phyloP scores from a whole-genome alignment of 2,888 invertebrate species.

The Cosmorhoe ocellata region DNA sequence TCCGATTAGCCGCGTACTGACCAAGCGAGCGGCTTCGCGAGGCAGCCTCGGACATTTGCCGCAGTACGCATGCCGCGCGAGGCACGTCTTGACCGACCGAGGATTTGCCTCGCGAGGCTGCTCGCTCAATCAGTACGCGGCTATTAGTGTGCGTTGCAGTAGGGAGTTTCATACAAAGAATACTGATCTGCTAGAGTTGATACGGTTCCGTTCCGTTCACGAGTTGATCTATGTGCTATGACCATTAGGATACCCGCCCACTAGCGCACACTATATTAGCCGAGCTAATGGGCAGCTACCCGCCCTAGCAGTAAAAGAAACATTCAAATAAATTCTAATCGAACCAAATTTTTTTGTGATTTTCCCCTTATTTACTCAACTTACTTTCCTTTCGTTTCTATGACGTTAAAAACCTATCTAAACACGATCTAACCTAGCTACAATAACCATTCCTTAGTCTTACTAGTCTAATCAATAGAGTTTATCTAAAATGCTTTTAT shows the following conservation, averaged over 20 bases:
- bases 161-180: no score
- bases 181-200: no score
- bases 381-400: conserved; percentile 63
- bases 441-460: conserved; percentile 56
- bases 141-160: no score
- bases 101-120: no score
- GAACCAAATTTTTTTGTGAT: conserved; percentile 48
- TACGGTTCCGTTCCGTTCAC: no score
- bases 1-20: no score
- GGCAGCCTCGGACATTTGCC: no score
- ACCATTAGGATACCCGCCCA: background rate
- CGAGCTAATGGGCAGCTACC: conserved; percentile 1
- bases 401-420: conserved; percentile 73
- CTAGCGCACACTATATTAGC: background rate
- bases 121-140: no score
- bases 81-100: no score
- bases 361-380: conserved; percentile 44
- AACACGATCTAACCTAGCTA: conserved; percentile 63
- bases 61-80: no score
- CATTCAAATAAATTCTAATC: conserved; percentile 59
- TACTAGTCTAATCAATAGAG: conserved; percentile 47
- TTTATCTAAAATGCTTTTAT: conserved; percentile 43
- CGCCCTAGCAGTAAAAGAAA: conserved; percentile 57
- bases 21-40: no score
- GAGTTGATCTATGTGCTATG: no score